phyloP scores from a whole-genome alignment of 2,888 invertebrate species.

The Andrena flavipes region DNA sequence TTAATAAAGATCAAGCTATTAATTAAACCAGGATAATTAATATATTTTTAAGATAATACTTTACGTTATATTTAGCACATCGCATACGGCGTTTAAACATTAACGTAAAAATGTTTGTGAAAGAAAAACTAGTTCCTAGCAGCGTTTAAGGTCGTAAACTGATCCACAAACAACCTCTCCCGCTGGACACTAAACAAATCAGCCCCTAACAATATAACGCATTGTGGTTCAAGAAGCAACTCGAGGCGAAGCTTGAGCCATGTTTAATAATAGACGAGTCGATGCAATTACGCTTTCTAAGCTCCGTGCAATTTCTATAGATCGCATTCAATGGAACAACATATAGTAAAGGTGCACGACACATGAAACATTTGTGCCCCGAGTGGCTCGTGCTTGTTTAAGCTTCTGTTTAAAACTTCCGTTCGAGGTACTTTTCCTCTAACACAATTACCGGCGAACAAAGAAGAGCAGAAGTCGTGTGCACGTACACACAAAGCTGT shows the following conservation, averaged over 20 bases:
- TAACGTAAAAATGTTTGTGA: too few relatives aligned
- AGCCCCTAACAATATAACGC: conserved; percentile 30
- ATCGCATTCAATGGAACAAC: conserved; percentile 16
- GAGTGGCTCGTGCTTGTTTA: conserved; percentile 25
- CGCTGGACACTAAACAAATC: conserved; percentile 16
- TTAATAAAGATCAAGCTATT: too few relatives aligned
- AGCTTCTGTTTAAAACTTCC: conserved; percentile 29
- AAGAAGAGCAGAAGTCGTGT: background rate
- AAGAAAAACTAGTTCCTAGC: background rate
- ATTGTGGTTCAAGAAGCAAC: conserved; percentile 30
- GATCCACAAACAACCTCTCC: conserved; percentile 7
- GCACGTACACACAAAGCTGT: background rate
- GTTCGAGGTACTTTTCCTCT: conserved; percentile 17
- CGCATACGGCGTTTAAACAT: too few relatives aligned
- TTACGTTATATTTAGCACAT: too few relatives aligned
- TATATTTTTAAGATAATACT: too few relatives aligned
- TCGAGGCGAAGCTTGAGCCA: background rate
- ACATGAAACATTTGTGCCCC: conserved; percentile 36
- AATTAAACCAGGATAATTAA: too few relatives aligned
- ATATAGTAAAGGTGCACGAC: conserved; percentile 25
- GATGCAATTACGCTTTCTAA: conserved; percentile 35
- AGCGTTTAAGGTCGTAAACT: background rate
- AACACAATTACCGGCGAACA: conserved; percentile 15
- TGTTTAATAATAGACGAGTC: conserved; percentile 27
- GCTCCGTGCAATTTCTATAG: conserved; percentile 36